These are phyloP conservation scores for Oscheius sp. DNA, from an alignment of 2,888 invertebrate genomes.

Conservation along the genomic window DNA sequence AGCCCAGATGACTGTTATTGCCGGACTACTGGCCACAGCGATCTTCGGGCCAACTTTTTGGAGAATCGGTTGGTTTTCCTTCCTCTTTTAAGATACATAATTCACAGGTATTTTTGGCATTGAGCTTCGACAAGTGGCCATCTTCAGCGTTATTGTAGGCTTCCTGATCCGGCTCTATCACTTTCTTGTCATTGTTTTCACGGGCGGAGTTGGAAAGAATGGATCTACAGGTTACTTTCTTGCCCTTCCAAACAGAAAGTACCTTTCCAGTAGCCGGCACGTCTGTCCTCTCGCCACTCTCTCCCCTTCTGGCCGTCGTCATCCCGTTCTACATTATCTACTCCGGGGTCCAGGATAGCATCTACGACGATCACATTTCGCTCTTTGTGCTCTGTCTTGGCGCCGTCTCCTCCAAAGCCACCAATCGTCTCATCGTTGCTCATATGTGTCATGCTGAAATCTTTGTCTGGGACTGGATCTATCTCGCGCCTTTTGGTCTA, in stretches of 20 bases:
- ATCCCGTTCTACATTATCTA: constrained; percentile 92
- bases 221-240: constrained; percentile 94
- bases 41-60: constrained; percentile 88
- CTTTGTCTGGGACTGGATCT: constrained; percentile 91
- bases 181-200: constrained; percentile 74
- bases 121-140: constrained; percentile 67
- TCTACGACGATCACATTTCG: constrained; percentile 85
- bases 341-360: constrained; percentile 78
- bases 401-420: constrained; percentile 82
- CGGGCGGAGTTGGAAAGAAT: constrained; percentile 96
- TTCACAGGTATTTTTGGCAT: constrained; percentile 42
- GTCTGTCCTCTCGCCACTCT: constrained; percentile 91
- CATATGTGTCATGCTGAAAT: constrained; percentile 99
- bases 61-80: constrained; percentile 82
- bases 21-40: constrained; percentile 87
- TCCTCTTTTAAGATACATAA: constrained; percentile 84
- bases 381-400: constrained; percentile 94
- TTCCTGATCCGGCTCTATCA: constrained; percentile 63
- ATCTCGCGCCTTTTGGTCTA: constrained; percentile 90
- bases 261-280: constrained; percentile 52
- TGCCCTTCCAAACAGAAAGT: not conserved
- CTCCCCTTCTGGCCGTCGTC: constrained; percentile 90
- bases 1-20: constrained; percentile 92
- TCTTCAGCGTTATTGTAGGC: constrained; percentile 60
- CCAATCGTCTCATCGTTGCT: constrained; percentile 95